A percentile compares a stretch with the other conserved stretches of the same genome.
Evolutionary conservation across 2,113 vertebrate genomes (phyloP).

Genomic region (Cnemophilus loriae): DNA sequence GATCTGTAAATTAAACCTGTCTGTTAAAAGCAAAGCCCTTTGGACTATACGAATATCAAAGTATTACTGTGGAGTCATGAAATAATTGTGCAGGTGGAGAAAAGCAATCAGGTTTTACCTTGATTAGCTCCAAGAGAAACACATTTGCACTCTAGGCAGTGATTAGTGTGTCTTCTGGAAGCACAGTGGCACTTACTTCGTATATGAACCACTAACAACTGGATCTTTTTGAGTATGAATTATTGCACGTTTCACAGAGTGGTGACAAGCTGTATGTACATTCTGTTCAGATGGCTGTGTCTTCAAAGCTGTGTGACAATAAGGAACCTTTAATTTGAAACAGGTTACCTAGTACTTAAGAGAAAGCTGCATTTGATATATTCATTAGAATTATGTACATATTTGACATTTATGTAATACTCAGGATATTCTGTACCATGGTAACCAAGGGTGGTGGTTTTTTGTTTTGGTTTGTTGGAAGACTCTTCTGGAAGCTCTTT

Average conservation of each 20-base stretch:
- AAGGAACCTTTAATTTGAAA: background rate
- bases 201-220: background rate
- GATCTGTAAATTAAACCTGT: constrained; percentile 71
- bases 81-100: constrained; percentile 22
- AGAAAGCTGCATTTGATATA: background rate
- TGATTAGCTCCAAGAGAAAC: constrained; percentile 60
- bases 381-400: background rate
- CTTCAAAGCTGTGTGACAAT: background rate
- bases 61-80: background rate
- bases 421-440: background rate
- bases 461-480: background rate
- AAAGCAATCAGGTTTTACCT: constrained; percentile 22
- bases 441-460: background rate
- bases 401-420: background rate
- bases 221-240: background rate
- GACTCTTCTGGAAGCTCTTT: background rate
- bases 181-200: background rate
- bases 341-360: background rate
- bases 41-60: background rate
- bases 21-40: constrained; percentile 46
- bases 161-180: background rate
- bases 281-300: background rate
- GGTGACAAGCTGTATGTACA: background rate
- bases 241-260: background rate
- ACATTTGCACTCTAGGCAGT: constrained; percentile 13